Evolutionary conservation across 2,113 vertebrate species (phyloP), one percentile per base, ranked within the genome.

Genomic region (Dendropsophus ebraccatus): DNA sequence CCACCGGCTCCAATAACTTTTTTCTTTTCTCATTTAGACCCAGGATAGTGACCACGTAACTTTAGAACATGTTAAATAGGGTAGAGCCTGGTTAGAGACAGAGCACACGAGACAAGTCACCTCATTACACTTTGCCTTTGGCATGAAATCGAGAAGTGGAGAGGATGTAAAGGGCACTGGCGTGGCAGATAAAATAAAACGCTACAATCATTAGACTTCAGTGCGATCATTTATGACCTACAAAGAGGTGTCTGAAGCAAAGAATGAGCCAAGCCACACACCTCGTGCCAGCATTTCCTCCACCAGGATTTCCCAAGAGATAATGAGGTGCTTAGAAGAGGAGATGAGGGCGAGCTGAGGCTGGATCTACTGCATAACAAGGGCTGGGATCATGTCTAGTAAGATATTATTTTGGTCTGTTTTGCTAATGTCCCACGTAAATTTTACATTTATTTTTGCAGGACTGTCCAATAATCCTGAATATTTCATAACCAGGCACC

Each of bases 171-270:
- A 74, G 23, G 72, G 45, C 73, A 50, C 45, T 8, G 45, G 4
- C 8, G 25, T 75, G 23, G 23, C 45, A 75, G 72, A 75, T 75
- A 49, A 35, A 70, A 70, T 35, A 70, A 75, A 49, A 50, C 45
- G 28, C 14, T 75, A 74, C 21, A 47, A 23, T 25, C 11, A 37
- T 74, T 25, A 74, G 72, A 45, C 23, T 49, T n/a, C 13, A 23
- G 32, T 70, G 67, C 17, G 37, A 73, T 73, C 9, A 73, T 72
- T 72, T 72, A n/a, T 62, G 58, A 12, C 10, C 60, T 65, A 65
- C 35, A 45, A 73, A 74, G n/a, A 74, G 73, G 73, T 75, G n/a
- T 75, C 45, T 28, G 47, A 17, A 75, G 73, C 28, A 67, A 17
- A 32, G 30, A 32, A 16, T 67, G 28, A 32, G 30, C 28, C 28